Base-by-base conservation (phyloP, 2,797 vertebrate genomes). In the Falco berigora region DNA sequence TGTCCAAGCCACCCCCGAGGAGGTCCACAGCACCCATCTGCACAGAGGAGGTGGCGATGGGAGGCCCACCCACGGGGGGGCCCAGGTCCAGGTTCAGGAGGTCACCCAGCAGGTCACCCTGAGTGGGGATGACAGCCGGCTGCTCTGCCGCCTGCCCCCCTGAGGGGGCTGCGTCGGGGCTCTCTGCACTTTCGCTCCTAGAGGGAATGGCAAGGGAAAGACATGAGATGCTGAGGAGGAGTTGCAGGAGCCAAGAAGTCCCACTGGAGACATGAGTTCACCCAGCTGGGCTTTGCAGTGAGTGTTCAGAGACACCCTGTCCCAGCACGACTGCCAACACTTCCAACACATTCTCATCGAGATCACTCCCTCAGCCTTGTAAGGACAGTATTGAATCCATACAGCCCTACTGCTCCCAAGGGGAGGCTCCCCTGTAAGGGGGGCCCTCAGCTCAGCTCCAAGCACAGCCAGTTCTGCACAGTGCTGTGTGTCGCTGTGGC, bases 1-100 rank as follows among this genome's bases (percentile, higher is more conserved):
- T 99, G 96, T 99, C 99, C 87, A 99, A 97, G 86, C 99, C 99
- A 1, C 99, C 98, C 8, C 99, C 99, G 2, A 99, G 98, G 63
- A 99, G 99, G 94, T 99, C 99, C 98, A 99, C 98, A 0, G 98
- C 98, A 0, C 99, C 99, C 98, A 99, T 98, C 92, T 99, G 99
- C 96, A 99, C 98, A 0, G 98, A 94, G 15, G 98, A 84, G 16
- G 98, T 55, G 40, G 98, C 95, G 18, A 98, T 86, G 6, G 98
- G 98, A 2, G 99, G 98, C 8, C 98, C 98, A 2, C 97, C 97
- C 67, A 99, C 97, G 0, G 99, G 98, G 4, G 99, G 99, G 2
- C 98, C 98, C 38, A 99, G 97, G 96, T 99, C 99, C 91, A 99
- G 98, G 97, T 99, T 99, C 62, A 99, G 98, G 67, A 99, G 98